Conservation (phyloP, 2,888 invertebrate genomes). For the Chrysolina oricalcia region DNA sequence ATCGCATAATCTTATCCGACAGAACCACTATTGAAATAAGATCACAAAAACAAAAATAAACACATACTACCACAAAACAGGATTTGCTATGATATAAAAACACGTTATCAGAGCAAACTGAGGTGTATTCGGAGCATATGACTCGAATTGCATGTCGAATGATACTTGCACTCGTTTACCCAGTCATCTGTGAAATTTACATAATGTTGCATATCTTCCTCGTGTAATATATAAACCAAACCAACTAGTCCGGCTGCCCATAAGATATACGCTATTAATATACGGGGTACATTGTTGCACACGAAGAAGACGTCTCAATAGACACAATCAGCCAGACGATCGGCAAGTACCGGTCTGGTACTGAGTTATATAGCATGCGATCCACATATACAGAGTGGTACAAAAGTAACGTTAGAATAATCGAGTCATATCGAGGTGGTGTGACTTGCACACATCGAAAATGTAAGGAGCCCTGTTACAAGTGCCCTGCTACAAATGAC, state of each 20-base stretch:
- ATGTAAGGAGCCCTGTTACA: too few relatives aligned
- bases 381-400: conserved; percentile 2
- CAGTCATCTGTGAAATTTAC: conserved; percentile 49
- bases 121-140: background rate
- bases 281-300: background rate
- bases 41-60: background rate
- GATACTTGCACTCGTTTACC: conserved; percentile 36
- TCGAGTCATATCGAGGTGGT: too few relatives aligned
- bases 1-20: too few relatives aligned
- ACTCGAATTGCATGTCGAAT: conserved; percentile 34
- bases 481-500: too few relatives aligned
- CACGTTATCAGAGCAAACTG: background rate
- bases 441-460: too few relatives aligned
- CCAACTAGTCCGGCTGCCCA: conserved; percentile 18
- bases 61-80: background rate
- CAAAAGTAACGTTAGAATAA: background rate
- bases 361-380: conserved; percentile 16
- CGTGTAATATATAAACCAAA: conserved; percentile 14
- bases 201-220: conserved; percentile 37
- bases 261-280: conserved; percentile 20
- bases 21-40: background rate
- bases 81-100: background rate
- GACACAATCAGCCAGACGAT: conserved; percentile 11
- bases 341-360: conserved; percentile 3
- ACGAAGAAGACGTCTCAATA: conserved; percentile 24